A percentile compares a stretch with the other conserved stretches of the same genome.
Evolutionary conservation across 2,888 invertebrate species (phyloP).

Genomic region (Agrilus mali): DNA sequence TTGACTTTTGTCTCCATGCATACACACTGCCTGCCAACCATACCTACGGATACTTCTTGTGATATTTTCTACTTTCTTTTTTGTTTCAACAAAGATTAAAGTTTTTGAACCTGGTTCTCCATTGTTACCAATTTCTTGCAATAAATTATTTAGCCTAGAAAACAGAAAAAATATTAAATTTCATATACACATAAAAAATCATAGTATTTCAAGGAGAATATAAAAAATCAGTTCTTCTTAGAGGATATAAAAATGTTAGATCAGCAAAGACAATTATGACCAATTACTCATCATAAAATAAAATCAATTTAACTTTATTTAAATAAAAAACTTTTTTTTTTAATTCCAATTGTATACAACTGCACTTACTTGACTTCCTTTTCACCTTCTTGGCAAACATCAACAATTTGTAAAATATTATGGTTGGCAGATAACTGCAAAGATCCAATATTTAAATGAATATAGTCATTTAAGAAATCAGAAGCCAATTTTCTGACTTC

Average conservation of each 20-base stretch:
- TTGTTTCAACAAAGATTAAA: constrained; percentile 94
- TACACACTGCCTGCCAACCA: constrained; percentile 67
- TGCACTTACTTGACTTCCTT: constrained; percentile 53
- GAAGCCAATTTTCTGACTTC: constrained; percentile 93
- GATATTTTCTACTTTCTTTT: constrained; percentile 88
- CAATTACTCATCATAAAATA: no score
- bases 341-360: constrained; percentile 42
- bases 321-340: no score
- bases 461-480: constrained; percentile 87
- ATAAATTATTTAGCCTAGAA: neutral
- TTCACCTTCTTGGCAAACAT: constrained; percentile 83
- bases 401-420: constrained; percentile 83
- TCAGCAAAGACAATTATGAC: constrained; percentile 42
- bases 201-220: no score
- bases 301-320: no score
- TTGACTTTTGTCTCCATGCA: constrained; percentile 93
- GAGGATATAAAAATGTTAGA: no score
- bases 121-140: constrained; percentile 11
- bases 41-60: constrained; percentile 71
- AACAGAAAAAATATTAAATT: no score
- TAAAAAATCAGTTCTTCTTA: no score
- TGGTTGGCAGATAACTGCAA: constrained; percentile 86
- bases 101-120: constrained; percentile 47
- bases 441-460: constrained; percentile 90
- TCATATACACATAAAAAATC: no score